phyloP scores from a whole-genome alignment of 2,797 vertebrate genomes.

The Muraenolepis orangiensis region DNA sequence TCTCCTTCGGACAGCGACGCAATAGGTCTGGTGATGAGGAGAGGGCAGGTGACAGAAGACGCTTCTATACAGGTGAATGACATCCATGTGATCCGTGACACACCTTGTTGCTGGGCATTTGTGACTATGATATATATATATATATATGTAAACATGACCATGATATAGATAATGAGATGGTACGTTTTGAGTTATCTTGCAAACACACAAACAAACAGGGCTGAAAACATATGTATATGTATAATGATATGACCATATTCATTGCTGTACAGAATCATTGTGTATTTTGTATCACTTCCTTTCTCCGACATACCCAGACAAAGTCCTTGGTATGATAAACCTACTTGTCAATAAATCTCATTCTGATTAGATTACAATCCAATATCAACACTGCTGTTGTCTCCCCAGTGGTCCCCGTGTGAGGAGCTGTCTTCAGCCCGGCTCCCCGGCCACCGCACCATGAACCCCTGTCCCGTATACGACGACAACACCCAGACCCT shows the following conservation, averaged over 20 bases:
- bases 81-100: background rate
- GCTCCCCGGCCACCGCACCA: constrained; percentile 78
- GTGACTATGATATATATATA: background rate
- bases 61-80: constrained; percentile 71
- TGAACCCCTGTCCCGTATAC: constrained; percentile 91
- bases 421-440: constrained; percentile 63
- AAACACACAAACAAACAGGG: no score
- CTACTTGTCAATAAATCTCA: background rate
- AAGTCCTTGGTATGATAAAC: background rate
- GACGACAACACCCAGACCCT: constrained; percentile 71
- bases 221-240: no score
- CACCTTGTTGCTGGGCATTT: background rate
- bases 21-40: constrained; percentile 82
- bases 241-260: background rate
- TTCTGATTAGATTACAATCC: background rate
- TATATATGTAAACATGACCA: background rate
- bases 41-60: constrained; percentile 66
- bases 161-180: no score
- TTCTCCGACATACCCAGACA: background rate
- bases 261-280: background rate
- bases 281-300: background rate
- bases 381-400: background rate
- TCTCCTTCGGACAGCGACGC: constrained; percentile 75
- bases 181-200: no score
- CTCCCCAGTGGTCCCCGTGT: constrained; percentile 69